phyloP scores from a whole-genome alignment of 2,797 vertebrate genomes.

The Halcyon leucocephala region DNA sequence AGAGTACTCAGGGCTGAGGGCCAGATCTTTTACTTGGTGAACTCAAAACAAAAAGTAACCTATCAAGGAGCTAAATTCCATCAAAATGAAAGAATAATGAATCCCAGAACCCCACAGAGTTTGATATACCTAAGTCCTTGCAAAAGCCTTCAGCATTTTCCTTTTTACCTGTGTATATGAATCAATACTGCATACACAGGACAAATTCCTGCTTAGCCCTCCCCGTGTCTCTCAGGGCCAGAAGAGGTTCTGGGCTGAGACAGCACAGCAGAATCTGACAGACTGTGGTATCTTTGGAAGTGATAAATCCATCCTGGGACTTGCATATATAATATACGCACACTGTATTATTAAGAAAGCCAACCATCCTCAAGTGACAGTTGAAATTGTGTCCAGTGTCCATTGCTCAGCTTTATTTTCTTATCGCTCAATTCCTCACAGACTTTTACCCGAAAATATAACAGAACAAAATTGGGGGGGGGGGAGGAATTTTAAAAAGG shows the following conservation, averaged over 20 bases:
- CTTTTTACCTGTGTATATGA: background rate
- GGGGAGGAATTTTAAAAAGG: background rate
- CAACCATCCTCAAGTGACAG: background rate
- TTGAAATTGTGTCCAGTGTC: background rate
- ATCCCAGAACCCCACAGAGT: background rate
- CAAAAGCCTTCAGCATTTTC: background rate
- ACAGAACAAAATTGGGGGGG: accelerated
- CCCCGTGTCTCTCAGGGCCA: background rate
- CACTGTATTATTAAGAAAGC: background rate
- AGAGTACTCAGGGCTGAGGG: background rate
- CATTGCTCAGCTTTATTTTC: background rate
- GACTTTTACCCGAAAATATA: background rate
- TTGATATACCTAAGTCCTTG: accelerated
- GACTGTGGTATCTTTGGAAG: background rate
- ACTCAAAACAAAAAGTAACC: background rate
- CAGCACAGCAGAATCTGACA: background rate
- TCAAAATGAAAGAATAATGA: background rate
- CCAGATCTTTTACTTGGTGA: background rate
- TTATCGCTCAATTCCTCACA: background rate
- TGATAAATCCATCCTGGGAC: background rate
- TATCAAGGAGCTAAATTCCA: background rate
- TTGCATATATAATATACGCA: background rate
- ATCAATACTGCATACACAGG: background rate
- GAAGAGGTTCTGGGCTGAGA: background rate
- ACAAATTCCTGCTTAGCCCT: background rate